These are phyloP conservation scores for Laupala kohalensis DNA, from an alignment of 1,140 invertebrate genomes.

Conservation along the genomic window DNA sequence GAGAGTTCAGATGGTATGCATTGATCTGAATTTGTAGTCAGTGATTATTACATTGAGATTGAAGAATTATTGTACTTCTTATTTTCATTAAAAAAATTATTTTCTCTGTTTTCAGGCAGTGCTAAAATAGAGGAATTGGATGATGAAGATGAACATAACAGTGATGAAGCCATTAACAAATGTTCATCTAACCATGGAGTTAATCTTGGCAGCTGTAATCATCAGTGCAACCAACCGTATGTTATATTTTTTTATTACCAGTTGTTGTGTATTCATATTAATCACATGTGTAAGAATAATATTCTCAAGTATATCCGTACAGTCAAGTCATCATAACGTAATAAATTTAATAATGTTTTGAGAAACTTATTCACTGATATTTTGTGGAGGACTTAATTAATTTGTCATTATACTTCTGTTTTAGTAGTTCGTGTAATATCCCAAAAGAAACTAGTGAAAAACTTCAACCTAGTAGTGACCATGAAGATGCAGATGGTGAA, in stretches of 20 bases:
- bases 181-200: slow-evolving; percentile 22
- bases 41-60: neutral
- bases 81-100: neutral
- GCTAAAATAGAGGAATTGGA: slow-evolving; percentile 22
- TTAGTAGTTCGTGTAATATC: too few relatives aligned
- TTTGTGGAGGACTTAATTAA: too few relatives aligned
- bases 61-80: neutral
- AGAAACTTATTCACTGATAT: too few relatives aligned
- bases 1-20: slow-evolving; percentile 19
- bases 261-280: too few relatives aligned
- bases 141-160: slow-evolving; percentile 21
- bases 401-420: too few relatives aligned
- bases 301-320: too few relatives aligned
- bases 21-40: slow-evolving; percentile 2
- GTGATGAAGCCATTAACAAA: slow-evolving; percentile 20
- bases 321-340: too few relatives aligned
- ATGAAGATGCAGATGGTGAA: slow-evolving; percentile 34
- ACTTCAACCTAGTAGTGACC: slow-evolving; percentile 10
- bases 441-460: too few relatives aligned
- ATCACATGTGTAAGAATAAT: too few relatives aligned
- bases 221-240: neutral
- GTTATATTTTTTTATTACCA: neutral
- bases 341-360: too few relatives aligned
- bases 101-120: slow-evolving; percentile 14
- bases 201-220: neutral